These are phyloP conservation scores for Bergia sp. DNA, from an alignment of 92 coral and sea anemone species.

Conservation along the genomic window DNA sequence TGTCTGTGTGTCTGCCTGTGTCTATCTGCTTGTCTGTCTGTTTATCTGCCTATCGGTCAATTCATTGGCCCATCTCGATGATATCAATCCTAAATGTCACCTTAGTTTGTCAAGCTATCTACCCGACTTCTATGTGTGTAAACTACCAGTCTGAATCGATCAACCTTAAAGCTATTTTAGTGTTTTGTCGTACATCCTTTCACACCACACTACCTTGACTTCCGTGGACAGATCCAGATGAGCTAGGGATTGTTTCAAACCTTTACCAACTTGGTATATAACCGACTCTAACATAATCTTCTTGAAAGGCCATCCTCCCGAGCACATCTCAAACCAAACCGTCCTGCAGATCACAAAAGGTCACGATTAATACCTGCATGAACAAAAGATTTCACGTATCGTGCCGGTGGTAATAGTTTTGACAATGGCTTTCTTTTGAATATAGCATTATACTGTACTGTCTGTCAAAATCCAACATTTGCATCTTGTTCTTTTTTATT, in stretches of 20 bases:
- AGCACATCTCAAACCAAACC: conserved; percentile 93
- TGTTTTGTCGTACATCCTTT: background rate
- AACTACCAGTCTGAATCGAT: background rate
- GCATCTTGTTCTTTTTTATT: too few relatives aligned
- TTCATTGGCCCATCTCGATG: background rate
- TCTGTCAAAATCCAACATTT: too few relatives aligned
- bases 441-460: too few relatives aligned
- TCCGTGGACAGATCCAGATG: conserved; percentile 76
- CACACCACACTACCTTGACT: conserved; percentile 71
- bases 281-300: conserved; percentile 79
- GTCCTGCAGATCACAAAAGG: conserved; percentile 60
- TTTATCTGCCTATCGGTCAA: background rate
- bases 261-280: conserved; percentile 95
- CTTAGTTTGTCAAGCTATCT: background rate
- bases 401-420: too few relatives aligned
- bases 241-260: conserved; percentile 75
- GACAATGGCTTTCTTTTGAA: too few relatives aligned
- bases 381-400: too few relatives aligned
- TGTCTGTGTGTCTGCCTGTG: background rate
- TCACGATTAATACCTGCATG: background rate
- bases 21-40: background rate
- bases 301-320: conserved; percentile 96
- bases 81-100: background rate
- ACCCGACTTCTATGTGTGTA: background rate
- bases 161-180: background rate